These are phyloP conservation scores for Zaprionus camerounensis DNA, from an alignment of 1,140 invertebrate genomes.

Conservation along the genomic window DNA sequence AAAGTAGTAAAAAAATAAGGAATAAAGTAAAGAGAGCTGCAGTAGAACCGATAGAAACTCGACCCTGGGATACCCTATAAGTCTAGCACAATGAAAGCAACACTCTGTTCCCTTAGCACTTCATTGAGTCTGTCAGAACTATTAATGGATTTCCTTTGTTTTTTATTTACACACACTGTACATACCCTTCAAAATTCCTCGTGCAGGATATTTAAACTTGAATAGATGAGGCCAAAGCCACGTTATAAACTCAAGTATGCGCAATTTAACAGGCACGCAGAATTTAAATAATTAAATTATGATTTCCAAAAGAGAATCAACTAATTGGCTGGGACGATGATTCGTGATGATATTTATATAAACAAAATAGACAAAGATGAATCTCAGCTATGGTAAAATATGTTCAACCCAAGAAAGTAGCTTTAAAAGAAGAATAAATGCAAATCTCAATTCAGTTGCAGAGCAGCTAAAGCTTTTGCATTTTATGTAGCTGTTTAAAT, in stretches of 20 bases:
- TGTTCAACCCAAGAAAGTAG: too few species aligned
- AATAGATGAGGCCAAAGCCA: conserved; percentile 3
- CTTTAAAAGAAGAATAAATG: not conserved
- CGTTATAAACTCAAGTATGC: conserved; percentile 12
- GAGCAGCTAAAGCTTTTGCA: not conserved
- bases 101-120: too few species aligned
- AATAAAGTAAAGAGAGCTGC: not conserved
- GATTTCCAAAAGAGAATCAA: not conserved
- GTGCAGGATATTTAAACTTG: not conserved
- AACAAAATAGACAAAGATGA: not conserved
- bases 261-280: conserved; percentile 18
- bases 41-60: not conserved
- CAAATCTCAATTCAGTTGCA: not conserved
- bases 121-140: too few species aligned
- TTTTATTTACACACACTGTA: too few species aligned
- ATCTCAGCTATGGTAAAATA: not conserved
- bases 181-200: too few species aligned
- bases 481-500: not conserved
- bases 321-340: not conserved
- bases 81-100: too few species aligned
- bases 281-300: conserved; percentile 29
- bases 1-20: conserved; percentile 7
- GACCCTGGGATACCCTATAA: not conserved
- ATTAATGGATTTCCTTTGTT: too few species aligned
- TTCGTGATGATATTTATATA: conserved; percentile 1